Conservation (phyloP, 2,113 vertebrate genomes). For the Saccopteryx leptura region DNA sequence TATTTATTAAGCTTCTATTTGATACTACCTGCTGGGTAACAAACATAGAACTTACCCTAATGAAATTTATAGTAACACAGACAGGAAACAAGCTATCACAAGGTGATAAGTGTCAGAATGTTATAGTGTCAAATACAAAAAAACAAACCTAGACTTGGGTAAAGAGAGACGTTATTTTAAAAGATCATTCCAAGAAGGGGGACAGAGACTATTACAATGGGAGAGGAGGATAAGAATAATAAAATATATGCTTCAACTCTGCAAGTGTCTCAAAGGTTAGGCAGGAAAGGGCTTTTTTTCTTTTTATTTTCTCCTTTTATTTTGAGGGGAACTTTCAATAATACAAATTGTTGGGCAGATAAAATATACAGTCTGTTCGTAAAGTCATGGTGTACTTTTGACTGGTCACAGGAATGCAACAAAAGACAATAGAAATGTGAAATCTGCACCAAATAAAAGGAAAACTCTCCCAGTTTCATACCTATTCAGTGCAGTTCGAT, state of each 20-base stretch:
- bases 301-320: not conserved
- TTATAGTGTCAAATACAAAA: not conserved
- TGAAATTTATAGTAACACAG: not conserved
- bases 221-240: not conserved
- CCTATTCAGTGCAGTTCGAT: no score
- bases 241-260: not conserved
- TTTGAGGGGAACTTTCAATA: no score
- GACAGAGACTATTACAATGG: not conserved
- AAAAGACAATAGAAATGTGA: no score
- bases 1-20: slow-evolving; percentile 1
- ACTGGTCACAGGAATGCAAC: no score
- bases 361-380: no score
- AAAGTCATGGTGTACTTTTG: no score
- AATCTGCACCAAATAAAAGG: no score
- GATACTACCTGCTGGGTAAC: not conserved
- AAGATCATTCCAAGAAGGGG: not conserved
- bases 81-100: slow-evolving; percentile 28
- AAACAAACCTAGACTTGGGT: not conserved
- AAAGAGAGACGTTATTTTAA: not conserved
- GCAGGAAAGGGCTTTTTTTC: not conserved
- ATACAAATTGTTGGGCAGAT: no score
- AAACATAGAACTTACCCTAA: not conserved
- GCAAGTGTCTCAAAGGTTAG: not conserved
- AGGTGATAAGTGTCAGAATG: not conserved
- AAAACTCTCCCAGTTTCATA: no score